Evolutionary conservation across 2,113 vertebrate species (phyloP).

Genomic region (Brachypteracias leptosomus): DNA sequence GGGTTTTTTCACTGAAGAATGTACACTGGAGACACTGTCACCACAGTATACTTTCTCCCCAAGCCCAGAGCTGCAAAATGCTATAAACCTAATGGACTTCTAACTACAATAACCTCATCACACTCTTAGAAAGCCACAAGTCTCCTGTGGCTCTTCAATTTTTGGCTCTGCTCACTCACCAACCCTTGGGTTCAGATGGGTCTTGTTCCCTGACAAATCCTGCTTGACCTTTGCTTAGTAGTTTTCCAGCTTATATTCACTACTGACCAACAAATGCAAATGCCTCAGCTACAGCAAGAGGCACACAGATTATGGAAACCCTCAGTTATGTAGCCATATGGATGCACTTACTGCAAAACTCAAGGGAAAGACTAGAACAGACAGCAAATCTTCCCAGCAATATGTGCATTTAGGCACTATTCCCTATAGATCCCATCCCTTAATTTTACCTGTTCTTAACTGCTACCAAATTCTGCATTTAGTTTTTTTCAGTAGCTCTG

Average conservation of each 20-base stretch:
- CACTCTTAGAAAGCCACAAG: background rate
- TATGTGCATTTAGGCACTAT: background rate
- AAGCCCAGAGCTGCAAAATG: background rate
- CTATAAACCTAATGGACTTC: background rate
- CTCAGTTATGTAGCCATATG: background rate
- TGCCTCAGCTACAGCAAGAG: background rate
- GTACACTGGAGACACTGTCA: background rate
- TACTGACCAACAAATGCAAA: background rate
- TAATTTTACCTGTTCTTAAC: slow-evolving; percentile 29
- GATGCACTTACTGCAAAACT: background rate
- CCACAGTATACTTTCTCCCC: background rate
- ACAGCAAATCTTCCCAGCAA: background rate
- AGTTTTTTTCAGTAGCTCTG: background rate
- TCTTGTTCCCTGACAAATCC: background rate
- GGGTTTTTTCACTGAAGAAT: background rate
- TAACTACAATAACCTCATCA: background rate
- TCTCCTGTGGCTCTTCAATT: background rate
- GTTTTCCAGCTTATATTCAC: background rate
- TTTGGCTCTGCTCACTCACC: background rate
- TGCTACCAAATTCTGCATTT: background rate
- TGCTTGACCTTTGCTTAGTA: background rate
- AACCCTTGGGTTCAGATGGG: background rate
- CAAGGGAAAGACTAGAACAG: background rate
- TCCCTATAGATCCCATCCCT: background rate
- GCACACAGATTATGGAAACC: background rate